Conservation (phyloP, 2,113 vertebrate genomes). For the Balaenoptera acutorostrata region DNA sequence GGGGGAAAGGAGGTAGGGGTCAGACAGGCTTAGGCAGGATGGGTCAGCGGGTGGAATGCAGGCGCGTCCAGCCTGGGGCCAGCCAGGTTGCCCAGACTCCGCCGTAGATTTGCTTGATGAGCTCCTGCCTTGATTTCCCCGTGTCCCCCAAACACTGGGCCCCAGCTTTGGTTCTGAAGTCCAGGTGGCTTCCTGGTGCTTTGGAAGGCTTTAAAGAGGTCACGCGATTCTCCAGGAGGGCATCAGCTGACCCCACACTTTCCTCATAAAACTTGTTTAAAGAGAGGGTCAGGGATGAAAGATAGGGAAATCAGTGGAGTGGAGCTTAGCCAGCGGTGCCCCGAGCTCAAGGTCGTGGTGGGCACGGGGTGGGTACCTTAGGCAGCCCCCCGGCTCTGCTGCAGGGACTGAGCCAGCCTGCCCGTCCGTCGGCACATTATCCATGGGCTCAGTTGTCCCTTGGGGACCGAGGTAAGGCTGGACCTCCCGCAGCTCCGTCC, state of each 20-base stretch:
- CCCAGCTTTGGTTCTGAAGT: neutral
- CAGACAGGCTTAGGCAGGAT: neutral
- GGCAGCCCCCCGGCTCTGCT: neutral
- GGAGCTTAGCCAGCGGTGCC: neutral
- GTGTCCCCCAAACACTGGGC: neutral
- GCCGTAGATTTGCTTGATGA: neutral
- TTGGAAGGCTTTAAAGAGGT: neutral
- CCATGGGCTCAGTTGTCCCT: conserved; percentile 55
- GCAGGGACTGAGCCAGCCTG: conserved; percentile 18
- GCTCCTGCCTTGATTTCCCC: neutral
- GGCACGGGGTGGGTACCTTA: neutral
- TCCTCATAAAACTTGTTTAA: neutral
- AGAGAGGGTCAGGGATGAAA: neutral
- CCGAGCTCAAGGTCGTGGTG: accelerated
- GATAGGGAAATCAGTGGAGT: neutral
- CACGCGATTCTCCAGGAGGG: neutral
- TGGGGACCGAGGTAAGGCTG: conserved; percentile 72
- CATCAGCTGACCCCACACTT: neutral
- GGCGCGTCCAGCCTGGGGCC: accelerated
- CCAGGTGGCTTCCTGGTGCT: neutral
- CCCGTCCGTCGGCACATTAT: neutral
- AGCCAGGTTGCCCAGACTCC: neutral
- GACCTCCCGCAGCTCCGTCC: conserved; percentile 3
- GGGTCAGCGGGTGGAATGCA: no score
- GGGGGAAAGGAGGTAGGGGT: neutral